Base-by-base conservation (phyloP, 2,888 invertebrate species). In the Scaptomyza parva region DNA sequence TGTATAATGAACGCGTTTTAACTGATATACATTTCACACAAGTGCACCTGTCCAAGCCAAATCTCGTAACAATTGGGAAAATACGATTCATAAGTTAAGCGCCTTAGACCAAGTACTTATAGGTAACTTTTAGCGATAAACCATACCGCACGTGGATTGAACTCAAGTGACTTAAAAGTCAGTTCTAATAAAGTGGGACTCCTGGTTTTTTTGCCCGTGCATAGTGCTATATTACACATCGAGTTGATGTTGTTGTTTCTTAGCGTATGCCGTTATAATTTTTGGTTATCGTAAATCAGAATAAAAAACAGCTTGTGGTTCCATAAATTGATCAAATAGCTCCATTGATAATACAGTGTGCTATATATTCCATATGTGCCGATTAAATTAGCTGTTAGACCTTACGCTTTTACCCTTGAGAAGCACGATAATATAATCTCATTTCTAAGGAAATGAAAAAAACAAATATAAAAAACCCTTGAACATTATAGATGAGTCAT, bases 231-330 rank as follows among this genome's bases (percentile, higher is more conserved):
- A 18, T 12, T 17, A 26, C 7, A 17, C 17, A 39, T 18, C 17
- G 18, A 33, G 1, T 12, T 11, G 1, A 22, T 22, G 12, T 20
- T 24, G 24, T 17, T 40, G 18, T 20, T 22, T 14, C 11, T 3
- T 6, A 28, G 4, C 40, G 30, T 12, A 39, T 39, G 33, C 41
- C 41, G 22, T 22, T 20, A 43, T 53, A 45, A 45, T 22, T 48
- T 30, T 43, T 14, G 26, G 52, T 51, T 54, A 63, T 55, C 63
- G n/a, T 22, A 52, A 52, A 63, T 59, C 58, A 50, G 37, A 72
- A 63, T 63, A 40, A 39, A 37, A 18, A 18, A 9, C 28, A 11
- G 12, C n/a, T 12, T 11, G 1, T 14, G 37, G 18, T 20, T 26
- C 26, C 24, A 59, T 70, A 75, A 75, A 53, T 75, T 69, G 17